Base-by-base conservation (phyloP, 1,140 invertebrate genomes). In the Teleogryllus occipitalis region DNA sequence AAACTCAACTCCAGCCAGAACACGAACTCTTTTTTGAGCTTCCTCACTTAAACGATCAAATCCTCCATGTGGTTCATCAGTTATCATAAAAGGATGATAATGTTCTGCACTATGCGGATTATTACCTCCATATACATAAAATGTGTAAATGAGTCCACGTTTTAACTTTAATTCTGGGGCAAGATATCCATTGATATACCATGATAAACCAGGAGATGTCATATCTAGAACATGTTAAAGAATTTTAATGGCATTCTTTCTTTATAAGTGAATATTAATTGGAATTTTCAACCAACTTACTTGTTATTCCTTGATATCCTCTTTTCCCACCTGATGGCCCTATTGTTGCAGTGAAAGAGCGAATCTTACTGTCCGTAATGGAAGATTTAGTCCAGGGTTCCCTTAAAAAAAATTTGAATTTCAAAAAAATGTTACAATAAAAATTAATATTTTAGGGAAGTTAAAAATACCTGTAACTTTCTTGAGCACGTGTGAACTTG, bases 61-160 rank as follows among this genome's bases (percentile, higher is more conserved):
- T 0, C 95, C 95, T 74, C 95, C 95, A 82, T 92, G 90, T 3
- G 92, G 90, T 84, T 96, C 95, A 83, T 95, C 92, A 7, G 96
- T 96, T 80, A 98, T 94, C 75, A 98, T 95, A 54, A 98, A 87
- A 8, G 97, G 97, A 89, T 98, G 96, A 87, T 98, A 98, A 83
- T 91, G 90, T 76, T 94, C 91, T 0, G 95, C 88, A 81, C 94
- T 96, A 84, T 97, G 94, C 7, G 95, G 95, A 88, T 97, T 95
- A 83, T 96, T 96, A 2, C 96, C 96, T 48, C 96, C 96, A 80
- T 91, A 89, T 46, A 96, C 92, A 80, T 88, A 54, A 83, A 97
- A 96, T 14, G 89, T 91, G 87, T 98, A 98, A 0, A 91, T 94
- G 14, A 96, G 87, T 14, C 95, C 95, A 77, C 97, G 87, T 82